Base-by-base conservation (phyloP, 1,140 invertebrate species). In the Caerostris extrusa region DNA sequence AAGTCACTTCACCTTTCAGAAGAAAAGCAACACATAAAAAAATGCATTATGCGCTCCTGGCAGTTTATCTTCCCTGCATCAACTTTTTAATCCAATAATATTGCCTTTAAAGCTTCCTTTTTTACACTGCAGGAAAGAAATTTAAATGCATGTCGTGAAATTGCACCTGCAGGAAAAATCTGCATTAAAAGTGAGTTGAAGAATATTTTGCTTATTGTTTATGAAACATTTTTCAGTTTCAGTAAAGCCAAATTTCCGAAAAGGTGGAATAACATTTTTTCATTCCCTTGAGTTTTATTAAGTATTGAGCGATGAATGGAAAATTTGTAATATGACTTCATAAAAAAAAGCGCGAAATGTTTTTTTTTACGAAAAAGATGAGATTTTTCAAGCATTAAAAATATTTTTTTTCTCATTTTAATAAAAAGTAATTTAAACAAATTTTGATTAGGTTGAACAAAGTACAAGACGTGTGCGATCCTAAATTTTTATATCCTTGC, bases 61-160 rank as follows among this genome's bases (percentile, higher is more conserved):
- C 86, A 88, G 53, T 88, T 53, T 50, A 50, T 60, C 60, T 88
- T 88, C 56, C 50, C 58, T 88, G 34, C 34, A 50, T 50, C n/a
- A n/a, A n/a, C n/a, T n/a, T 90, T 90, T 90, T 77, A 64, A 90
- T 90, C 88, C 88, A 71, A 90, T 69, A 90, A 71, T 71, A 71
- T 90, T 69, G 14, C 64, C 88, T 77, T 57, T 57, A 90, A 90
- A 90, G 6, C 64, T 57, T 57, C 5, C 34, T 77, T 57, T 64
- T 87, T 14, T 34, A 34, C 34, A 34, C 34, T 34, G 53, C 4
- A 5, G 34, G 3, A 14, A 90, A 90, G 67, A 90, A 90, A 90
- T 90, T 90, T 71, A 90, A 77, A 90, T 90, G 88, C 64, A 10
- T 77, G 67, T 90, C 88, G 67, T 77, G 67, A 77, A 90, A 77